Evolutionary conservation across 2,888 invertebrate species (phyloP), one percentile per base, ranked within the genome.

Genomic region (Colostygia pectinataria): DNA sequence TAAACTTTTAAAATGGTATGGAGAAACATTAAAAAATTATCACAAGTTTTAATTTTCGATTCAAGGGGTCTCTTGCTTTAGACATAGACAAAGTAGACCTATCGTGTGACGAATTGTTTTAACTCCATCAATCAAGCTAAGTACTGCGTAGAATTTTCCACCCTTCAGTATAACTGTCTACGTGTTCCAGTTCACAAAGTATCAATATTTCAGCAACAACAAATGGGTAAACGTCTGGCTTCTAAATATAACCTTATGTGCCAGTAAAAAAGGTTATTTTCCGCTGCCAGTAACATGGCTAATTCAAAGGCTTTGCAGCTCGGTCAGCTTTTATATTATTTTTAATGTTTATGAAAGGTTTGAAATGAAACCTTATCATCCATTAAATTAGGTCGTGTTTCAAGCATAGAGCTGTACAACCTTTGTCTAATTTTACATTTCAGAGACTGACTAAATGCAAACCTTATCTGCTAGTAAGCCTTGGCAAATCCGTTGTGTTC

Each of bases 131-230:
- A n/a, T n/a, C n/a, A n/a, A n/a, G n/a, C n/a, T n/a, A n/a, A n/a
- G n/a, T n/a, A n/a, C n/a, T n/a, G n/a, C n/a, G n/a, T n/a, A n/a
- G n/a, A n/a, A n/a, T n/a, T n/a, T n/a, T n/a, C n/a, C n/a, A n/a
- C n/a, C n/a, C n/a, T n/a, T n/a, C n/a, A n/a, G n/a, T n/a, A n/a
- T n/a, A n/a, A n/a, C n/a, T n/a, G n/a, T n/a, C n/a, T n/a, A n/a
- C n/a, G n/a, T n/a, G n/a, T n/a, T n/a, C n/a, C n/a, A n/a, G n/a
- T n/a, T n/a, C n/a, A n/a, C n/a, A n/a, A 31, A 32, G 24, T 10
- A 25, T 37, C n/a, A 36, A 24, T 36, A 24, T 36, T 24, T 14
- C 15, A n/a, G n/a, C n/a, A n/a, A n/a, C n/a, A n/a, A n/a, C n/a
- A n/a, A n/a, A n/a, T n/a, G n/a, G n/a, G 9, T 9, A 33, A 9